Base-by-base conservation (phyloP, 30 jellyfish, hydroid and myxozoan genomes). In the Rhopilema esculentum region DNA sequence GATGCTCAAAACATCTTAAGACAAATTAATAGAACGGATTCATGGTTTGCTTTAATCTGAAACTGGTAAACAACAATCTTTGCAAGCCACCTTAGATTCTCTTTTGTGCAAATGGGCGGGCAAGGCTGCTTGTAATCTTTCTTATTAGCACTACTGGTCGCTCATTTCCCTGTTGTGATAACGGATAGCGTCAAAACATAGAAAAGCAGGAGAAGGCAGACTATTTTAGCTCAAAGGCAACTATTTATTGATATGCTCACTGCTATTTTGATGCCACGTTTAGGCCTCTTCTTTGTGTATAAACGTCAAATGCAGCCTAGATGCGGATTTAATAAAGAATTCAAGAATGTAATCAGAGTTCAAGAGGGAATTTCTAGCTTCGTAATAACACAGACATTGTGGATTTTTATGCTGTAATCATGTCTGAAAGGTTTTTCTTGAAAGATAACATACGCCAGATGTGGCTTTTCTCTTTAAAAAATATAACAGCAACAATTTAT, bases 51-150 rank as follows among this genome's bases (percentile, higher is more conserved):
- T 64, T 75, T 80, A 29, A 80, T 80, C 90, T 53, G 53, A 48
- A 80, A 80, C 52, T 66, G 90, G 82, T 80, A 80, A 80, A 66
- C 90, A 80, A 49, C 82, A 29, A 30, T 80, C 48, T 28, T 66
- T 40, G 27, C 61, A 18, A 25, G 87, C 32, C 33, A 53, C 22
- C 16, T 25, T 52, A 30, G 62, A 76, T 52, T 24, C 61, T 25
- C 50, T 66, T 66, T 24, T 26, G 23, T 27, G 21, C 69, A 24
- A 4, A 72, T 65, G 75, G 90, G 90, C 82, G 81, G 90, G 63
- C 70, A 18, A 29, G 27, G 18, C 61, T 31, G 24, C 30, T 21
- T 30, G 31, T 32, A 80, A 80, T 66, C 81, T 49, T 53, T 80
- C 61, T 80, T 49, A 27, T 80, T 65, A 52, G 32, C 62, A 0